A percentile compares a stretch with the other conserved stretches of the same genome.
phyloP scores from a whole-genome alignment of 2,797 vertebrate genomes.

The Syndactyla subalaris region DNA sequence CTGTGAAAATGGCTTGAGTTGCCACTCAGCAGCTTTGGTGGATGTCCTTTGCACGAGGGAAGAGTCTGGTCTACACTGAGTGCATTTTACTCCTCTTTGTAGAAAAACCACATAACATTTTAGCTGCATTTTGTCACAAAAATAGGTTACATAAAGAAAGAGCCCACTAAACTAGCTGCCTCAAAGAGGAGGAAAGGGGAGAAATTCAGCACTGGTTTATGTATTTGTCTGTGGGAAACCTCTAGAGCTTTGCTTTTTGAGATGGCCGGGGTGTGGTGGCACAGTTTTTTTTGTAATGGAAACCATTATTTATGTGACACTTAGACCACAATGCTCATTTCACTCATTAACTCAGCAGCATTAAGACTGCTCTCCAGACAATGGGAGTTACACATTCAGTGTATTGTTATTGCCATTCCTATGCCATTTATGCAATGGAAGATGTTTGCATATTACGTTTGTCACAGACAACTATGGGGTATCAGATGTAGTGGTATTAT shows the following conservation, averaged over 20 bases:
- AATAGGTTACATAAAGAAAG: slow-evolving; percentile 29
- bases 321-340: slow-evolving; percentile 47
- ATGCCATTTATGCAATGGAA: slow-evolving; percentile 34
- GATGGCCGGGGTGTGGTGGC: slow-evolving; percentile 51
- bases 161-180: background rate
- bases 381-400: slow-evolving; percentile 47
- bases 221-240: slow-evolving; percentile 57
- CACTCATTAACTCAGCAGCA: slow-evolving; percentile 60
- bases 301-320: slow-evolving; percentile 68
- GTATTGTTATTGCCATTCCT: slow-evolving; percentile 43
- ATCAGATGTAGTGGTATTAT: slow-evolving; percentile 63
- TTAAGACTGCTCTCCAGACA: slow-evolving; percentile 24
- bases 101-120: background rate
- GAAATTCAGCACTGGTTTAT: slow-evolving; percentile 47
- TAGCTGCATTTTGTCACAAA: slow-evolving; percentile 28
- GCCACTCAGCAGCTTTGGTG: background rate
- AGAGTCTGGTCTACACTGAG: background rate
- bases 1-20: background rate
- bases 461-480: slow-evolving; percentile 60
- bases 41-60: background rate
- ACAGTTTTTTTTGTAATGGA: slow-evolving; percentile 40
- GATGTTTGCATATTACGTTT: slow-evolving; percentile 60
- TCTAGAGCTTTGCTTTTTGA: slow-evolving; percentile 55
- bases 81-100: background rate
- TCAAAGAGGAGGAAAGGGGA: background rate